Evolutionary conservation across 2,888 invertebrate species (phyloP).

Genomic region (Arrhopalites spinosus): DNA sequence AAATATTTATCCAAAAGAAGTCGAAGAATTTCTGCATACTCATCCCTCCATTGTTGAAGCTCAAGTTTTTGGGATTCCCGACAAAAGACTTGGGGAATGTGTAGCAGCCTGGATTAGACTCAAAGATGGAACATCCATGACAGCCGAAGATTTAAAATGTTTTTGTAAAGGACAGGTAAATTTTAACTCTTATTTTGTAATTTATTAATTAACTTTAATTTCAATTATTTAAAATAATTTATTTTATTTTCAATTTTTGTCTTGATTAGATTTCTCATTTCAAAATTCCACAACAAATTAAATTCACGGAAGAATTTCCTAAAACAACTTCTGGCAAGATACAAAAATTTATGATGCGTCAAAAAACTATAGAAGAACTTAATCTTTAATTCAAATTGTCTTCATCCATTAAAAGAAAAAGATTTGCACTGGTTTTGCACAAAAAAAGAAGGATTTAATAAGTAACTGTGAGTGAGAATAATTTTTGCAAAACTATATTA

Average conservation of each 20-base stretch:
- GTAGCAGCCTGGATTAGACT: slow-evolving; percentile 68
- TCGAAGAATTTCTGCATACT: slow-evolving; percentile 75
- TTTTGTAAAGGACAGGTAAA: slow-evolving; percentile 69
- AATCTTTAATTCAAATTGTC: not conserved
- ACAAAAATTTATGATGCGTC: slow-evolving; percentile 60
- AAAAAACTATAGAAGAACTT: slow-evolving; percentile 47
- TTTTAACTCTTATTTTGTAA: too few relatives aligned
- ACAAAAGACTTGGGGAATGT: slow-evolving; percentile 18
- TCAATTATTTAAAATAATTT: not conserved
- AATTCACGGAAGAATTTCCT: slow-evolving; percentile 63
- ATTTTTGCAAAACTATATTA: too few relatives aligned
- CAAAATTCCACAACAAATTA: slow-evolving; percentile 65
- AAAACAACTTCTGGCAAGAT: slow-evolving; percentile 65
- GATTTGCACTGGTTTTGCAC: too few relatives aligned
- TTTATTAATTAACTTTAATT: not conserved
- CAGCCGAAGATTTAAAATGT: slow-evolving; percentile 65
- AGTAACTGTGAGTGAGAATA: too few relatives aligned
- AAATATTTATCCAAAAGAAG: slow-evolving; percentile 79
- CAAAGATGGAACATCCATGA: slow-evolving; percentile 63
- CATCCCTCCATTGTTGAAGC: slow-evolving; percentile 76
- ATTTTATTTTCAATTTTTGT: slow-evolving; percentile 26
- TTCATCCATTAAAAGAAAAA: too few relatives aligned
- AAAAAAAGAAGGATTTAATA: too few relatives aligned
- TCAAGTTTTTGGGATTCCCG: slow-evolving; percentile 68
- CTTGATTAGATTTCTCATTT: slow-evolving; percentile 63